Conservation (phyloP, 1,140 invertebrate species). For the Drosophila insularis region DNA sequence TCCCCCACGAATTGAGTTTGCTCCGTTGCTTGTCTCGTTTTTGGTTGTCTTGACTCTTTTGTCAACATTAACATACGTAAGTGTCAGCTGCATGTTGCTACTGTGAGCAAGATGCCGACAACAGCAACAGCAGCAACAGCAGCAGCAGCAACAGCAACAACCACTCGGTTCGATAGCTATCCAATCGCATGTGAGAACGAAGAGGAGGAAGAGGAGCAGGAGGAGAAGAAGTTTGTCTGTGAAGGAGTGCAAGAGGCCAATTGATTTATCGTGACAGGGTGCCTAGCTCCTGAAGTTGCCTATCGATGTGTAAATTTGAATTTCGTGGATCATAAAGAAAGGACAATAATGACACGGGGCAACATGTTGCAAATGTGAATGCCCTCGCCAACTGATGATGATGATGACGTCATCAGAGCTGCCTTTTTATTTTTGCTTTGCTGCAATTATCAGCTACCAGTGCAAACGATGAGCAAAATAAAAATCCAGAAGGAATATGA, state of each 20-base stretch:
- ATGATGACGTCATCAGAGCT: constrained; percentile 57
- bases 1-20: constrained; percentile 43
- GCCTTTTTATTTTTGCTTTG: constrained; percentile 29
- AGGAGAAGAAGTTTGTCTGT: constrained; percentile 1
- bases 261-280: constrained; percentile 82
- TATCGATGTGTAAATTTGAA: constrained; percentile 78
- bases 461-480: constrained; percentile 72
- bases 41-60: constrained; percentile 68
- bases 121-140: constrained; percentile 2
- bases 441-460: constrained; percentile 38
- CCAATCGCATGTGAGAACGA: constrained; percentile 20
- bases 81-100: constrained; percentile 77
- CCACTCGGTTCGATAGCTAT: constrained; percentile 18
- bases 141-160: constrained; percentile 19
- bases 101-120: constrained; percentile 49
- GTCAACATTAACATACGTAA: constrained; percentile 82
- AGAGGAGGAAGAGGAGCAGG: neutral
- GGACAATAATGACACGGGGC: constrained; percentile 61
- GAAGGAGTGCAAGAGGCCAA: constrained; percentile 66
- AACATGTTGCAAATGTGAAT: constrained; percentile 77
- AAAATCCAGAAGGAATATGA: constrained; percentile 78
- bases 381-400: constrained; percentile 43
- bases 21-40: constrained; percentile 30
- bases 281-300: constrained; percentile 51
- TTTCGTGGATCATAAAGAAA: constrained; percentile 74